These are phyloP conservation scores for Echeneis naucrates DNA, from an alignment of 2,797 vertebrate species.

Conservation along the genomic window DNA sequence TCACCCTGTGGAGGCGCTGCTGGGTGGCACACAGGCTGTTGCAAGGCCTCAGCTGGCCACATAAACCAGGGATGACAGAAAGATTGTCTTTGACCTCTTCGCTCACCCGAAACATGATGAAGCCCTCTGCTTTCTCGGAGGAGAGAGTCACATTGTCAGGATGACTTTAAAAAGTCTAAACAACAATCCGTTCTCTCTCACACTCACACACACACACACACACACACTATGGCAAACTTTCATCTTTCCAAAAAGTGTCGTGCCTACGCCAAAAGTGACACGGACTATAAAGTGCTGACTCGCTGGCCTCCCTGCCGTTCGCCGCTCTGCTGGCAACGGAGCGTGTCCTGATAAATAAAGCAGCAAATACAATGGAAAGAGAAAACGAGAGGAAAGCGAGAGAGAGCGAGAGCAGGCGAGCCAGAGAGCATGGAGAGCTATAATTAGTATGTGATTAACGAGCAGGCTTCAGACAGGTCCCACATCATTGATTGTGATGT, in stretches of 20 bases:
- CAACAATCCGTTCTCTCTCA: slow-evolving; percentile 39
- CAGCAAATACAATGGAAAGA: slow-evolving; percentile 67
- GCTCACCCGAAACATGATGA: slow-evolving; percentile 68
- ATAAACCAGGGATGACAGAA: slow-evolving; percentile 56
- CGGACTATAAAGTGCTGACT: slow-evolving; percentile 67
- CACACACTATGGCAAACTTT: slow-evolving; percentile 56
- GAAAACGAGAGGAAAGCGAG: slow-evolving; percentile 38
- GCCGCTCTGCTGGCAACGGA: slow-evolving; percentile 47
- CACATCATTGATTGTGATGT: slow-evolving; percentile 81
- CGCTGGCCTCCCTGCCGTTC: slow-evolving; percentile 60
- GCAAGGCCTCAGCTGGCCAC: slow-evolving; percentile 53
- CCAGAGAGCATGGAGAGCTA: slow-evolving; percentile 61
- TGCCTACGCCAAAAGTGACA: slow-evolving; percentile 51
- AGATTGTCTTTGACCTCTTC: slow-evolving; percentile 64
- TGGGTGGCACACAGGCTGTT: slow-evolving; percentile 25
- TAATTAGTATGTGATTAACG: slow-evolving; percentile 87
- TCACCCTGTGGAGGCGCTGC: slow-evolving; percentile 44
- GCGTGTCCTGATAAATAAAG: slow-evolving; percentile 77
- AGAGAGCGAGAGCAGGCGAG: slow-evolving; percentile 14
- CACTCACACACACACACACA: neutral
- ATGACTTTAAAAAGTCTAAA: slow-evolving; percentile 68
- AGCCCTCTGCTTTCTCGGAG: slow-evolving; percentile 59
- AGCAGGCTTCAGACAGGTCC: slow-evolving; percentile 76
- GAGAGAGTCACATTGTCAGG: slow-evolving; percentile 63
- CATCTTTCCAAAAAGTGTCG: slow-evolving; percentile 47